phyloP scores from a whole-genome alignment of 2,113 vertebrate species.

The Lathamus discolor region DNA sequence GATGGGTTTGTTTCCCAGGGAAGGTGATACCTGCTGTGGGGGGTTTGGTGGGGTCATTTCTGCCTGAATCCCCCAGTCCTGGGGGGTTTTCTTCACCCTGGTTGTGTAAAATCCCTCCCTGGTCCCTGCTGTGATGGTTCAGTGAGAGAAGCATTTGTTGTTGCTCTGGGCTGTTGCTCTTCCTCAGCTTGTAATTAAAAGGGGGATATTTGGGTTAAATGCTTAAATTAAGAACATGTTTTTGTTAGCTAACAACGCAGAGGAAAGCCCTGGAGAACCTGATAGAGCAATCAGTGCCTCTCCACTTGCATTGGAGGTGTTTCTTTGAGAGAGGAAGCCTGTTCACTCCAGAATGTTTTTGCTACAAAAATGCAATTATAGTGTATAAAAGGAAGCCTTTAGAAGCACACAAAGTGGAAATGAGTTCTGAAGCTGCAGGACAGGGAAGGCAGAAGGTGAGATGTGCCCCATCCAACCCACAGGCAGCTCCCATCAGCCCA shows the following conservation, averaged over 20 bases:
- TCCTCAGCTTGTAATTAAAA: neutral
- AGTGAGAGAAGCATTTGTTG: fast-evolving
- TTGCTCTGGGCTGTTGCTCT: neutral
- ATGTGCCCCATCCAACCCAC: neutral
- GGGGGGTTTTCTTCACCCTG: neutral
- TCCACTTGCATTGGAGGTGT: neutral
- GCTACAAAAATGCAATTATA: neutral
- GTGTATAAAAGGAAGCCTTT: neutral
- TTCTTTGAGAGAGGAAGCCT: neutral
- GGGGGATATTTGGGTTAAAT: neutral
- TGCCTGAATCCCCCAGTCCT: neutral
- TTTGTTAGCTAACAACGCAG: neutral
- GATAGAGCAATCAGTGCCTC: neutral
- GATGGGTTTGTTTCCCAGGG: neutral
- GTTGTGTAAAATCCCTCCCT: fast-evolving
- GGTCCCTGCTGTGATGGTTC: neutral
- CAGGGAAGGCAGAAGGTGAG: neutral
- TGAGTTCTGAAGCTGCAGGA: neutral
- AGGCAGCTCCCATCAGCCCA: neutral
- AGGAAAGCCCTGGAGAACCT: neutral
- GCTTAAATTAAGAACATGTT: neutral
- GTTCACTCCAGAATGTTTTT: neutral
- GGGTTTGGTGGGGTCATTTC: neutral
- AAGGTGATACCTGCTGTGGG: fast-evolving
- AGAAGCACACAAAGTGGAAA: neutral